Percentiles rank a stretch among this genome's conserved stretches.
These are phyloP conservation scores for Hetaerina titia DNA, from an alignment of 2,888 invertebrate genomes.

Conservation along the genomic window DNA sequence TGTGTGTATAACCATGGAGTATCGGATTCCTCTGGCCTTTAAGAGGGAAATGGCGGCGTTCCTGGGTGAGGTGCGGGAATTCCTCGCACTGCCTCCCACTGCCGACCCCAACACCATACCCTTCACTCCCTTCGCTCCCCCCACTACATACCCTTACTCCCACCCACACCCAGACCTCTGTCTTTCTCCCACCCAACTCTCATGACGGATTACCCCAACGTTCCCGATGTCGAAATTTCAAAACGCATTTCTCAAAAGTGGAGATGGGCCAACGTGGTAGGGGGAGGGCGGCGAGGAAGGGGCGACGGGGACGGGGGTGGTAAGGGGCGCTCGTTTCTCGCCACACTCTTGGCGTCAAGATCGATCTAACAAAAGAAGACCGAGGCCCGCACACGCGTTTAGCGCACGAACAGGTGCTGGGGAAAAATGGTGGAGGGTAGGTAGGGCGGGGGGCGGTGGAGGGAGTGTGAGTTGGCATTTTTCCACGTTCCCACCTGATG, in stretches of 20 bases:
- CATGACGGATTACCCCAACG: background rate
- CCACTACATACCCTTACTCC: background rate
- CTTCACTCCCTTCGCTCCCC: background rate
- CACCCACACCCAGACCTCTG: background rate
- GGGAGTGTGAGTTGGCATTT: too few species aligned
- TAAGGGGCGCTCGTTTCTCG: background rate
- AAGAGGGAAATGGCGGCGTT: too few species aligned
- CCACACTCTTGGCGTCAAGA: background rate
- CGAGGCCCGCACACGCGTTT: background rate
- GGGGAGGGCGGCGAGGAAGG: too few species aligned
- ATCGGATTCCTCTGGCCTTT: too few species aligned
- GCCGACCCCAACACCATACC: too few species aligned
- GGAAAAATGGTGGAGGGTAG: background rate
- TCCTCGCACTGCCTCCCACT: too few species aligned
- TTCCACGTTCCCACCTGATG: too few species aligned
- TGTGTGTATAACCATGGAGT: too few species aligned
- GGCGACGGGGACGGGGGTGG: background rate
- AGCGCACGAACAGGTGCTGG: background rate
- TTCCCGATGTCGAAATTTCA: background rate
- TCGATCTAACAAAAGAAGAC: conserved; percentile 17
- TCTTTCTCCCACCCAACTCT: background rate
- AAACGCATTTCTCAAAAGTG: background rate
- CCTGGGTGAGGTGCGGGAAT: too few species aligned
- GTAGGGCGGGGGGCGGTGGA: too few species aligned
- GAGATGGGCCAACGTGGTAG: background rate